Conservation (phyloP, 2,888 invertebrate genomes). For the Eupithecia dodoneata region DNA sequence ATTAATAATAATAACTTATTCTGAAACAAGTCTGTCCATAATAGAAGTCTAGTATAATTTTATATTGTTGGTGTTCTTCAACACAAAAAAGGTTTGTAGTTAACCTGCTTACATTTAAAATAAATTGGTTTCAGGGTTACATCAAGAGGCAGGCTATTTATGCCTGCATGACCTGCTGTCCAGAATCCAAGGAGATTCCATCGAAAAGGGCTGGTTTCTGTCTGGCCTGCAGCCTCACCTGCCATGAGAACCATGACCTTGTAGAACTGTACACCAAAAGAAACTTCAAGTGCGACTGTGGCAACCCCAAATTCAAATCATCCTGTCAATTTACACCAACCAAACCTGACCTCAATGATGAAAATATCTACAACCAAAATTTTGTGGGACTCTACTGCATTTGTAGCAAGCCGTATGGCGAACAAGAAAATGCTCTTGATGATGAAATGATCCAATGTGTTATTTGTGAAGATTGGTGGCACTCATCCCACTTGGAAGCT, state of each 20-base stretch:
- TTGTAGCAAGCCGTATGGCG: constrained; percentile 97
- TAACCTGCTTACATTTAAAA: neutral
- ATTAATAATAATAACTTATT: neutral
- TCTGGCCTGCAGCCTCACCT: constrained; percentile 96
- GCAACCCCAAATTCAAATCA: constrained; percentile 90
- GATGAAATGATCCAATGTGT: constrained; percentile 99
- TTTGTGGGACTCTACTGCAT: constrained; percentile 96
- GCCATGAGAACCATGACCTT: constrained; percentile 98
- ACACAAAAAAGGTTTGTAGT: too few species aligned
- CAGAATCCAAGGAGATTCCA: constrained; percentile 84
- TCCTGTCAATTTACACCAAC: constrained; percentile 88
- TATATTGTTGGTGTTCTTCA: too few species aligned
- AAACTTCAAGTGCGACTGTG: constrained; percentile 98
- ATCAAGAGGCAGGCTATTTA: constrained; percentile 96
- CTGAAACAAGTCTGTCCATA: neutral
- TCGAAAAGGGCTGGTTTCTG: constrained; percentile 92
- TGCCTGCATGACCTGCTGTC: constrained; percentile 95
- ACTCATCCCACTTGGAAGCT: constrained; percentile 89
- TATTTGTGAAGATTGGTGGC: constrained; percentile 99
- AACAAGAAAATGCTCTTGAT: constrained; percentile 90
- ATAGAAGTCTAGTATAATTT: neutral
- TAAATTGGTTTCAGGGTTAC: constrained; percentile 88
- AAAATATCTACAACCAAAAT: constrained; percentile 96
- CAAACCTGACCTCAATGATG: constrained; percentile 86
- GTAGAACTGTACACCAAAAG: constrained; percentile 98